phyloP scores from a whole-genome alignment of 2,888 invertebrate genomes.

The Pyrrhosoma nymphula region DNA sequence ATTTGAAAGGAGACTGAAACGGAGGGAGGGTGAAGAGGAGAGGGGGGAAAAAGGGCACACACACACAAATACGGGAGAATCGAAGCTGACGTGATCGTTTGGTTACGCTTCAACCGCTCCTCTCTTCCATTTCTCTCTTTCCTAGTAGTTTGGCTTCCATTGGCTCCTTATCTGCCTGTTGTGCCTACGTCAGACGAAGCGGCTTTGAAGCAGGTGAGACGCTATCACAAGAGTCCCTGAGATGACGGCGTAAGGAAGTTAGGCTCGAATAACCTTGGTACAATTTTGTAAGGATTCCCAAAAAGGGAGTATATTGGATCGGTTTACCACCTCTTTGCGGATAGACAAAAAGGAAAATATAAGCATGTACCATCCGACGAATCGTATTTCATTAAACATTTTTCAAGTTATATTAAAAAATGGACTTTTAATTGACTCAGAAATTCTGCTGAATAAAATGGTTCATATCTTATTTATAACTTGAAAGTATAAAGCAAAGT shows the following conservation, averaged over 20 bases:
- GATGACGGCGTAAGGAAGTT: not conserved
- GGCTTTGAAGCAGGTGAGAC: not conserved
- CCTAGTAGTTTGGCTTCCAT: not conserved
- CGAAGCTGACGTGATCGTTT: slow-evolving; percentile 4
- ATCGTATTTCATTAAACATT: no score
- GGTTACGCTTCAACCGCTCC: not conserved
- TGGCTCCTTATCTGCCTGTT: not conserved
- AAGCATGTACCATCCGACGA: not conserved
- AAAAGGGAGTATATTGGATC: not conserved
- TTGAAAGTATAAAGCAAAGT: no score
- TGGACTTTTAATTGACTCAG: no score
- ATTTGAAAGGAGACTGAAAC: not conserved
- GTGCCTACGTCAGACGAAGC: not conserved
- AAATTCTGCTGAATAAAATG: no score
- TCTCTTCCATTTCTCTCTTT: not conserved
- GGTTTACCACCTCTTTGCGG: not conserved
- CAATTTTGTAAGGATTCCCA: not conserved
- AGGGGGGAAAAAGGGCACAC: not conserved
- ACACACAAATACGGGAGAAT: not conserved
- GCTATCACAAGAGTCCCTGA: not conserved
- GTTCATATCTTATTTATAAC: no score
- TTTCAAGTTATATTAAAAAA: no score
- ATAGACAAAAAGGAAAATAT: not conserved
- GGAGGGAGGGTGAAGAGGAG: not conserved
- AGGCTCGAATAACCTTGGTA: not conserved